Evolutionary conservation across 2,797 vertebrate species (phyloP), one percentile per base, ranked within the genome.

Genomic region (Meriones psammophilus): DNA sequence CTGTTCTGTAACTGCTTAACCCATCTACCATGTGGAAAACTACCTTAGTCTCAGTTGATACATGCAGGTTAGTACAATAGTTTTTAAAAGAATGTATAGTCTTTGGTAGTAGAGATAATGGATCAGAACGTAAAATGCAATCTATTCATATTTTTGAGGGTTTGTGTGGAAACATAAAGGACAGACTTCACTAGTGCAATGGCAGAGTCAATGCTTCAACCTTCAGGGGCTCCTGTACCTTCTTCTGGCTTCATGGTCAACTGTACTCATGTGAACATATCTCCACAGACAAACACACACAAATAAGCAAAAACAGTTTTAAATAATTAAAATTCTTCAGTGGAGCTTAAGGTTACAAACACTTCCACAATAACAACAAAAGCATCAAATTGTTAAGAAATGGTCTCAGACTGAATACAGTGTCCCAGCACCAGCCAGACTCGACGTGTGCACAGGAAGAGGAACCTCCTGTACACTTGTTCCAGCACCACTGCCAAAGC

Each of bases 321-420:
- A 50, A 90, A 64, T 39, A 92, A 85, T 73, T 92, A 46, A 39
- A 73, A 88, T 42, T 76, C 78, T 42, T 73, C 69, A 92, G 56
- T 96, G 66, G 1, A 92, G 89, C 91, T 60, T 79, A 90, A 93
- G 56, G 50, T 92, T 83, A 93, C 26, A 90, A 90, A 95, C 0
- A 46, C 3, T 39, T 62, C 69, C 46, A 64, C 56, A 84, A 85
- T 12, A 88, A 18, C 46, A 30, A 66, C 26, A 66, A 71, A 81
- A 94, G 87, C 74, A 88, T 33, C 33, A 85, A 90, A 89, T 8
- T 91, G 68, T 68, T 69, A 95, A 93, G 94, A 94, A 96, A 90
- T 33, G 28, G 81, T 13, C 73, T 33, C n/a, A 88, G 62, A 88
- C 5, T 46, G 5, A 4, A 54, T 56, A 76, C 8, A 68, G 56